phyloP scores from a whole-genome alignment of 2,888 invertebrate genomes.

The Trisateles emortualis region DNA sequence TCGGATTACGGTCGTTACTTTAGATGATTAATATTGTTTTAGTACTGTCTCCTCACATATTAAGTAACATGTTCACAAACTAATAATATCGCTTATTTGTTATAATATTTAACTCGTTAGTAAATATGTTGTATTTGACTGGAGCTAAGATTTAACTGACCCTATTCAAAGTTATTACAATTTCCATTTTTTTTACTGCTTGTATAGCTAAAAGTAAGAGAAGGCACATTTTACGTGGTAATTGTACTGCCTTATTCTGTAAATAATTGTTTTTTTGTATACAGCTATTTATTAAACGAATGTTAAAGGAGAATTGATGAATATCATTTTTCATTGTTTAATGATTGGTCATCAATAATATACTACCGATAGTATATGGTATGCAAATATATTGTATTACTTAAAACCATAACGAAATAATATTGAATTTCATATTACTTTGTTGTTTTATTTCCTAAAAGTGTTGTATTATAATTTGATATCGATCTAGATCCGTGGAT shows the following conservation, averaged over 20 bases:
- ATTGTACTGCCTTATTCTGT: constrained; percentile 85
- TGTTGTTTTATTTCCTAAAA: constrained; percentile 68
- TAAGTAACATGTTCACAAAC: constrained; percentile 84
- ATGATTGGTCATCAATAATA: constrained; percentile 85
- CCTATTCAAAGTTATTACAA: constrained; percentile 73
- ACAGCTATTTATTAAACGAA: constrained; percentile 87
- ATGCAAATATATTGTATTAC: constrained; percentile 87
- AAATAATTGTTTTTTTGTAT: constrained; percentile 88
- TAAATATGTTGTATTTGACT: constrained; percentile 81
- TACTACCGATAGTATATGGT: constrained; percentile 85
- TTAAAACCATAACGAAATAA: constrained; percentile 87
- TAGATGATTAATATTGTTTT: constrained; percentile 55
- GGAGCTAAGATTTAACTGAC: constrained; percentile 76
- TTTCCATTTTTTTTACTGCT: constrained; percentile 82
- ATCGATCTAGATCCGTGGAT: too few relatives aligned
- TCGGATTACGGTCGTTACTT: constrained; percentile 58
- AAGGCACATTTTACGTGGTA: constrained; percentile 84
- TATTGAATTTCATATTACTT: constrained; percentile 86
- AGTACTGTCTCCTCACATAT: constrained; percentile 60
- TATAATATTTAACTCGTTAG: constrained; percentile 82
- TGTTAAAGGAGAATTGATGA: constrained; percentile 84
- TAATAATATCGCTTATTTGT: constrained; percentile 83
- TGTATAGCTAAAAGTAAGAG: constrained; percentile 84
- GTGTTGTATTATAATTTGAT: not conserved
- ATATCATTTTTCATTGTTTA: constrained; percentile 85